Percentiles rank a stretch among this genome's conserved stretches.
Conservation (phyloP, 53 echinoderm and acorn worm genomes). For the Holothuria leucospilota region DNA sequence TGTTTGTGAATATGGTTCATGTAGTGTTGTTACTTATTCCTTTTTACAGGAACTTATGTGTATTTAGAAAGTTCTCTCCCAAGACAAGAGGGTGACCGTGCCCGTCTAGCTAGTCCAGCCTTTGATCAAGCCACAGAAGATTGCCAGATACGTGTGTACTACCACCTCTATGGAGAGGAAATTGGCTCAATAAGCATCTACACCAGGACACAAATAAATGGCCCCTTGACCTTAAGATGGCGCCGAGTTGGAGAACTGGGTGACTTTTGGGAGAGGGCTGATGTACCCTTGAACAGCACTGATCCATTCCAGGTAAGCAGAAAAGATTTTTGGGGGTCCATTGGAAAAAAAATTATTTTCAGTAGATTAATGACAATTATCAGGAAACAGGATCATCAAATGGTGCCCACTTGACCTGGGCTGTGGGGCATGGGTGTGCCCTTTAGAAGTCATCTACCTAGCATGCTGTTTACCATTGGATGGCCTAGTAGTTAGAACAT, state of each 20-base stretch:
- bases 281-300: conserved; percentile 51
- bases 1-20: too few relatives aligned
- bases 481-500: too few relatives aligned
- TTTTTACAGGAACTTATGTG: conserved; percentile 43
- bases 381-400: too few relatives aligned
- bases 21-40: not conserved
- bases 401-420: too few relatives aligned
- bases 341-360: too few relatives aligned
- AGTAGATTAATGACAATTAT: too few relatives aligned
- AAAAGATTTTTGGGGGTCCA: too few relatives aligned
- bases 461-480: too few relatives aligned
- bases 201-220: conserved; percentile 75
- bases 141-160: conserved; percentile 63
- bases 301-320: conserved; percentile 72
- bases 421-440: too few relatives aligned
- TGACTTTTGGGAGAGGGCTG: conserved; percentile 76
- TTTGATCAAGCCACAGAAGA: conserved; percentile 14
- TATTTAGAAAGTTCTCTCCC: conserved; percentile 45
- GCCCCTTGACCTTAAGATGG: conserved; percentile 66
- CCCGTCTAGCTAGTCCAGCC: conserved; percentile 63
- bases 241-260: conserved; percentile 65
- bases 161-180: conserved; percentile 72
- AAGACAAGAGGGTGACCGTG: conserved; percentile 53
- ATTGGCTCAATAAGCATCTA: conserved; percentile 73
- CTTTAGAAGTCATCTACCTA: too few relatives aligned